Evolutionary conservation across 2,797 vertebrate species (phyloP), one percentile per base, ranked within the genome.

Genomic region (Epinephelus awoara): DNA sequence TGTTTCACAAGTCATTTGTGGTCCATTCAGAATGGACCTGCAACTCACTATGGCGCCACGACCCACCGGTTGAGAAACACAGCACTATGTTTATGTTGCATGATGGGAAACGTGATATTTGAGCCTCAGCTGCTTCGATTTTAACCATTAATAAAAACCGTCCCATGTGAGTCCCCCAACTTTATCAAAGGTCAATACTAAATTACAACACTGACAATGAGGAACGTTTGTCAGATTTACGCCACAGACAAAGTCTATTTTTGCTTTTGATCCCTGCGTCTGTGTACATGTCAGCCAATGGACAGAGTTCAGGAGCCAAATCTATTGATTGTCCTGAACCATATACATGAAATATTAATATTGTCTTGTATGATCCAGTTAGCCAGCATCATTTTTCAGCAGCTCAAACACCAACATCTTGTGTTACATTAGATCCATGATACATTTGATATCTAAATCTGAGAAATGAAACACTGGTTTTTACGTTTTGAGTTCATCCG

Each of bases 301-400:
- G 75, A 76, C 75, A 57, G 62, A 69, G 47, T 55, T 65, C 70
- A 77, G 82, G 73, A 93, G 85, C 82, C 84, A 82, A 67, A 56
- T 54, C 8, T 67, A 93, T 93, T 82, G 91, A 95, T 94, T 79
- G 77, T 57, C 54, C 58, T 70, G 62, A 82, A 83, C 83, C 78
- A 82, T 72, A 77, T 27, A 25, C 72, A 90, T 93, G 19, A 94
- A 94, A 92, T 90, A 94, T 94, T 91, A 79, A 94, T 87, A 79
- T 25, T 67, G 54, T 75, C 71, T 72, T 49, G 51, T 80, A 83
- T 84, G 72, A 87, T 83, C 67, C 29, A 49, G 76, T 89, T 75
- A 75, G 51, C 5, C 8, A 72, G 62, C 76, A 62, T 72, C 23
- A 11, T 66, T 58, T 77, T 69, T 75, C 79, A 50, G 65, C 59